Base-by-base conservation (phyloP, 2,888 invertebrate genomes). In the Griposia aprilina region DNA sequence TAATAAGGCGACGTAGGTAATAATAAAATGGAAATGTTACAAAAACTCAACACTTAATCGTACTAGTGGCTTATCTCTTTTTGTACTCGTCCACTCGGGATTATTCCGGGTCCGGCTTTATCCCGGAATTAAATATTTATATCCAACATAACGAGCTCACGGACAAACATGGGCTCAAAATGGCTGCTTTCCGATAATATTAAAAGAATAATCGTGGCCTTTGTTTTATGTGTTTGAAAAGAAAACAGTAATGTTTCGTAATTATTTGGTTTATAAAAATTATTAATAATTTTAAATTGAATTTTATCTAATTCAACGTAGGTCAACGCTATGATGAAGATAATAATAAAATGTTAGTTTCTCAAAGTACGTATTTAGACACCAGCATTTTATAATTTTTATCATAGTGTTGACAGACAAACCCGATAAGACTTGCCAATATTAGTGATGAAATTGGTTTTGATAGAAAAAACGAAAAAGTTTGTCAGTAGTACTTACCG, bases 41-140 rank as follows among this genome's bases (percentile, higher is more conserved):
- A 90, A 93, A 92, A 91, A 91, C 90, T 90, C 88, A 76, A 85
- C 89, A 90, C 91, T 90, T 94, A 92, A 94, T 93, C 93, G 93
- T 89, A 92, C 90, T 91, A 90, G 84, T 81, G 88, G 91, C 90
- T 94, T 93, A 94, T 93, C 93, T 92, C 89, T 92, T 93, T 94
- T 94, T 93, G 92, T 93, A 91, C 85, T 85, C 90, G 89, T 92
- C 92, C 92, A 90, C 84, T 80, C 88, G 85, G 93, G 93, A 93
- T 94, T 93, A 93, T 90, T 87, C 88, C 69, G 85, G 87, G 74
- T 84, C 84, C 88, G 88, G 88, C 84, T 92, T 93, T 92, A 94
- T 93, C 93, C 92, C 78, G 85, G 90, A 89, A 93, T 94, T 93
- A 95, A 94, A 94, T 94, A 94, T 95, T 94, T 94, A 94, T 94